Base-by-base conservation (phyloP, 2,113 vertebrate species). In the Psittacula cyanocephala region DNA sequence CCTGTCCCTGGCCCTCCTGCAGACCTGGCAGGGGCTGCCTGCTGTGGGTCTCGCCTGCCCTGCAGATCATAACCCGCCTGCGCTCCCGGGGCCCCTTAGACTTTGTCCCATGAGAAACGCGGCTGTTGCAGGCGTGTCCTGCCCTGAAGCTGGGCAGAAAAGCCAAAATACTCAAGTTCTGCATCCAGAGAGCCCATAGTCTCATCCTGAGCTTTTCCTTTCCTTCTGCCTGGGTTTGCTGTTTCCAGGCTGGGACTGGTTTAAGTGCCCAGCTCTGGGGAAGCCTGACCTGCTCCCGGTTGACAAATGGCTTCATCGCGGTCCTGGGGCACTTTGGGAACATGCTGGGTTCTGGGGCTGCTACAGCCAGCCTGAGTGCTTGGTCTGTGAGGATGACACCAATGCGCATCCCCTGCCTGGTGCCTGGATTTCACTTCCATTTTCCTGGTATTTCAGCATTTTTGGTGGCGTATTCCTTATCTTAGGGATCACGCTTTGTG, bases 171-270 rank as follows among this genome's bases (percentile, higher is more conserved):
- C 9, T 22, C 17, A 13, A 43, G 49, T 52, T 85, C 47, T 27
- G 23, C 31, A 0, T 2, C 10, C 24, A n/a, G 11, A 0, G 0
- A n/a, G 27, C 50, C 35, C 6, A 1, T 3, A 5, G 29, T 50
- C 39, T 53, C 25, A 10, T 18, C 52, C 50, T 17, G 13, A 9
- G 8, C 8, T 31, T 43, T 47, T 20, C 4, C 20, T 24, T 47
- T 18, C 4, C 5, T 22, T 25, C 46, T 59, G 43, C 19, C 12
- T 3, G 1, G 3, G 18, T 35, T 28, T 25, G 33, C 16, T 24
- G 53, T 5, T 10, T 20, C 37, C 9, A 29, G 29, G 22, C 35
- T 7, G 31, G 29, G 12, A 4, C 5, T 46, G 72, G 8, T 47
- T 79, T 19, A 13, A 31, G 19, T 31, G 53, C 15, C 28, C 33